Base-by-base conservation (phyloP, 2,797 vertebrate genomes). In the Falco naumanni region DNA sequence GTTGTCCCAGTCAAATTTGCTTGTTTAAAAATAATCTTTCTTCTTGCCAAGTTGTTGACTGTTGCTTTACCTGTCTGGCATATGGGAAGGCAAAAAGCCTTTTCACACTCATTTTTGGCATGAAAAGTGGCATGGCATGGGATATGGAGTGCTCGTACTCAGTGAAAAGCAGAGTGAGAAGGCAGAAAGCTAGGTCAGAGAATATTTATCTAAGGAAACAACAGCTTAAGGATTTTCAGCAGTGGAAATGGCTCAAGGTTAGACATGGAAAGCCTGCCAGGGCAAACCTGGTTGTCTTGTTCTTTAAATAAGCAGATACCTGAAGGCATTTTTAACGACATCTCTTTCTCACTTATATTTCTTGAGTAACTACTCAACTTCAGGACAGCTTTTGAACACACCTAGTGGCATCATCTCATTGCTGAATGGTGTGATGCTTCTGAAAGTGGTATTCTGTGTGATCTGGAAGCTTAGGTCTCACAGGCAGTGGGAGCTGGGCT, bases 401-500 rank as follows among this genome's bases (percentile, higher is more conserved):
- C 19, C 26, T 84, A 16, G 33, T 88, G 51, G 11, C 31, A 53
- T 64, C 0, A 14, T 75, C n/a, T 81, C 13, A 65, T 75, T 87
- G 85, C 26, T 75, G 18, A 45, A 29, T 47, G 41, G 26, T 0
- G 0, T 43, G 34, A 11, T 51, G 29, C 24, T 0, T 4, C 29
- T 83, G 34, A n/a, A 53, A 59, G 72, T 68, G 60, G 74, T 15
- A 22, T 64, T 81, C 22, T 68, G 11, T 63, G 11, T 2, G 1
- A 51, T 33, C 2, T 34, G 34, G 70, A 91, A 77, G 29, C 53
- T 74, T n/a, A 71, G 33, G 22, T 71, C 29, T 65, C 17, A 29
- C 1, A 3, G 33, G 37, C 87, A 20, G 31, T 28, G 54, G 29
- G 45, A 75, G 12, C 2, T 77, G 33, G 70, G 16, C 50, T 68